A percentile compares a stretch with the other conserved stretches of the same genome.
These are phyloP conservation scores for Caerostris extrusa DNA, from an alignment of 1,140 invertebrate species.

Conservation along the genomic window DNA sequence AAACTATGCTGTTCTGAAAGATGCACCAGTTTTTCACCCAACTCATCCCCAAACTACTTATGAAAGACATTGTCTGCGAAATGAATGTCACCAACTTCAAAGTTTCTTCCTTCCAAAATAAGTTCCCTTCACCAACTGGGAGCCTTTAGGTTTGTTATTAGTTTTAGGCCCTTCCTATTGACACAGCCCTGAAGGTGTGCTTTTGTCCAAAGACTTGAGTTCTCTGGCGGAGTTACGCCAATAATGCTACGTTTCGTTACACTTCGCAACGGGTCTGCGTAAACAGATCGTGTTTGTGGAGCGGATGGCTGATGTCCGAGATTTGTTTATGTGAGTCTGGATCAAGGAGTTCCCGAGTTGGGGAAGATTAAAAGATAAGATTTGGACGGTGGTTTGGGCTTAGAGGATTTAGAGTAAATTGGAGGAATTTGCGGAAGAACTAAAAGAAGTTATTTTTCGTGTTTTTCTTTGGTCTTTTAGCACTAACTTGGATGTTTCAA, in stretches of 20 bases:
- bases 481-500: too few relatives aligned
- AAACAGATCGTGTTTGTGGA: slow-evolving; percentile 39
- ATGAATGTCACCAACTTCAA: too few relatives aligned
- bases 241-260: slow-evolving; percentile 61
- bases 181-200: not conserved
- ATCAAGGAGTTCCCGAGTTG: not conserved
- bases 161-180: slow-evolving; percentile 3
- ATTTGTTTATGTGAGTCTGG: slow-evolving; percentile 24
- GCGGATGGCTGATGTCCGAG: slow-evolving; percentile 32
- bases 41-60: too few relatives aligned
- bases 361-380: not conserved
- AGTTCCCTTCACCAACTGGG: too few relatives aligned
- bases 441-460: too few relatives aligned
- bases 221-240: not conserved
- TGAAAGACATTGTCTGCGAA: too few relatives aligned
- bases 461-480: too few relatives aligned
- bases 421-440: too few relatives aligned
- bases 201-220: not conserved
- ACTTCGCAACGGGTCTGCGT: not conserved
- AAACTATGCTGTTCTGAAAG: too few relatives aligned
- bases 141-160: not conserved
- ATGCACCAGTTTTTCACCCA: too few relatives aligned
- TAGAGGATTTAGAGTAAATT: not conserved
- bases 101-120: not conserved
- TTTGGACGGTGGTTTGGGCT: not conserved